Base-by-base conservation (phyloP, 2,888 invertebrate genomes). In the Cephus runcator region DNA sequence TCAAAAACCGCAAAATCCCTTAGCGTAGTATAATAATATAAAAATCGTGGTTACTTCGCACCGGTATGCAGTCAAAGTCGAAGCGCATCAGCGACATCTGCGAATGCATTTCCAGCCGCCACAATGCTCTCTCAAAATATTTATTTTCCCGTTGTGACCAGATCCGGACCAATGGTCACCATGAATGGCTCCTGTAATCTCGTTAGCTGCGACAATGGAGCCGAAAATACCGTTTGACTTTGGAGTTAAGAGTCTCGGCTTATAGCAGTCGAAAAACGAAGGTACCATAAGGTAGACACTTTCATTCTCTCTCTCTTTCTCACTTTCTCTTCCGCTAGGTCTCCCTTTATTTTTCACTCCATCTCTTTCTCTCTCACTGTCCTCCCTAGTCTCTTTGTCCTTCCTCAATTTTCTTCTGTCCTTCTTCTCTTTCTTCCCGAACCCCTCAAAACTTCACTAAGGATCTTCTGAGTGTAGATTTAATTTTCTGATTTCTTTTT, bases 61-160 rank as follows among this genome's bases (percentile, higher is more conserved):
- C 33, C 77, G 74, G 34, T 69, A 71, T 56, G 12, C 77, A 35
- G 75, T 15, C 69, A 56, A 23, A 56, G 56, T 56, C 56, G 23
- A 23, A 56, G 56, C 56, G 56, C 56, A 56, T 23, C 56, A 23
- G 81, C 81, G 82, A 83, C 88, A 87, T 87, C 85, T 85, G 87
- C 83, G 80, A 80, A 81, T 79, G 83, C 79, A 79, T 73, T 77
- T 74, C 36, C 81, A 79, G 73, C 73, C 79, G 78, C 83, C 81
- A 88, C 89, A 90, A 89, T 86, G 84, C 85, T 56, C 81, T 88
- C 85, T 90, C 90, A 86, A 90, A 90, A 90, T 90, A 90, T 90
- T 90, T 90, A 90, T 90, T 88, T 86, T 83, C 79, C 78, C 81
- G 83, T 84, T 84, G 87, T 88, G 79, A 83, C 80, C 81, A 78